phyloP scores from a whole-genome alignment of 2,888 invertebrate genomes.

The Mongoloraphidia duomilia region DNA sequence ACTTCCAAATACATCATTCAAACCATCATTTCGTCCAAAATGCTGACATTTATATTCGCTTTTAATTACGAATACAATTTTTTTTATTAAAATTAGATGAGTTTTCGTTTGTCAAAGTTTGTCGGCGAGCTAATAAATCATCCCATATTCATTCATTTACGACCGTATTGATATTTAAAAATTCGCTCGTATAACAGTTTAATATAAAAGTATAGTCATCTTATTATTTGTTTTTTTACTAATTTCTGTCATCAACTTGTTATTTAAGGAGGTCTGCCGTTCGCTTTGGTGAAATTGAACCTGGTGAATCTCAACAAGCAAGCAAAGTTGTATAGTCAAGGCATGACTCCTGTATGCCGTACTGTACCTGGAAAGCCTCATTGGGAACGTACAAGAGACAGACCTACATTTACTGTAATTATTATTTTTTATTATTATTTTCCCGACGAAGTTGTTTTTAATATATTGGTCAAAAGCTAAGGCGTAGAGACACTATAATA shows the following conservation, averaged over 20 bases:
- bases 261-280: constrained; percentile 32
- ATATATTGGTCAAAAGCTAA: background rate
- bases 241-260: background rate
- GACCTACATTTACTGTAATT: constrained; percentile 59
- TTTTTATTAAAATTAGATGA: too few relatives aligned
- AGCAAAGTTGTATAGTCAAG: constrained; percentile 80
- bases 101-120: too few relatives aligned
- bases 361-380: constrained; percentile 60
- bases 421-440: background rate
- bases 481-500: too few relatives aligned
- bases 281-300: constrained; percentile 56
- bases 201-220: too few relatives aligned
- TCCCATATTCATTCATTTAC: too few relatives aligned
- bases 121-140: too few relatives aligned
- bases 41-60: too few relatives aligned
- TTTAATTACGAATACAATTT: too few relatives aligned
- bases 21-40: too few relatives aligned
- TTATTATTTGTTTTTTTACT: too few relatives aligned
- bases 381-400: constrained; percentile 75
- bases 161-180: background rate
- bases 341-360: constrained; percentile 72
- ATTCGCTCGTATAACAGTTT: too few relatives aligned
- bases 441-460: background rate
- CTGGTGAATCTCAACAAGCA: constrained; percentile 80
- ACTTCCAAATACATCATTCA: too few relatives aligned